Evolutionary conservation across 2,888 invertebrate species (phyloP).

Genomic region (Sclerodermus sp.): DNA sequence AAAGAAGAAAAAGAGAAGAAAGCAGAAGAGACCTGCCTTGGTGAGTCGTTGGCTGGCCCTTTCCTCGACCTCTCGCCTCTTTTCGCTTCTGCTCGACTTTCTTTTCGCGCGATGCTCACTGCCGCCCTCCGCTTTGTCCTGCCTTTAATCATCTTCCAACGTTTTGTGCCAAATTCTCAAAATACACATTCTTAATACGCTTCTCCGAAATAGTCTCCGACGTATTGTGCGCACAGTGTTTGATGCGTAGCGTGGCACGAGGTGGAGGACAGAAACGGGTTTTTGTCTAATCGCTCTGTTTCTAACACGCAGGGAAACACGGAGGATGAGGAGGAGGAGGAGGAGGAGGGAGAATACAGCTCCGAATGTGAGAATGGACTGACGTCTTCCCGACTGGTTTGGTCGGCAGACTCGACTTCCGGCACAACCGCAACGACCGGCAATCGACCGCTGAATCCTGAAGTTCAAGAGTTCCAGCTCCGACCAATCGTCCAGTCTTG

Average conservation of each 20-base stretch:
- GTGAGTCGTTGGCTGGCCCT: slow-evolving; percentile 43
- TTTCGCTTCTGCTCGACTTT: no score
- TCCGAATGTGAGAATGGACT: slow-evolving; percentile 44
- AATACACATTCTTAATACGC: no score
- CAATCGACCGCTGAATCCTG: slow-evolving; percentile 46
- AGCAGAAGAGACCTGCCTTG: slow-evolving; percentile 45
- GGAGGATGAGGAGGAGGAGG: slow-evolving; percentile 36
- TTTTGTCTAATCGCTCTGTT: no score
- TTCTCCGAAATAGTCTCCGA: no score
- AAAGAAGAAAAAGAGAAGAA: slow-evolving; percentile 53
- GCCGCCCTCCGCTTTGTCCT: background rate
- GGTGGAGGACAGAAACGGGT: no score
- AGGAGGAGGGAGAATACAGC: slow-evolving; percentile 50
- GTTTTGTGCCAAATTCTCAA: no score
- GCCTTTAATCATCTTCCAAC: no score
- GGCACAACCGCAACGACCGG: slow-evolving; percentile 6
- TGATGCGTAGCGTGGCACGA: no score
- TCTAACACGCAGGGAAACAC: slow-evolving; percentile 43
- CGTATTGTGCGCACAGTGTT: no score
- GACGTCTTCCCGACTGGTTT: slow-evolving; percentile 35
- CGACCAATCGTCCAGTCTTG: no score
- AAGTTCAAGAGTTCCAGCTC: slow-evolving; percentile 53
- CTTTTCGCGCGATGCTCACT: no score
- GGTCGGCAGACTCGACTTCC: slow-evolving; percentile 28
- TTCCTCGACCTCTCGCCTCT: no score